These are phyloP conservation scores for Enteromius anoplus DNA, from an alignment of 2,797 vertebrate species.

Conservation along the genomic window DNA sequence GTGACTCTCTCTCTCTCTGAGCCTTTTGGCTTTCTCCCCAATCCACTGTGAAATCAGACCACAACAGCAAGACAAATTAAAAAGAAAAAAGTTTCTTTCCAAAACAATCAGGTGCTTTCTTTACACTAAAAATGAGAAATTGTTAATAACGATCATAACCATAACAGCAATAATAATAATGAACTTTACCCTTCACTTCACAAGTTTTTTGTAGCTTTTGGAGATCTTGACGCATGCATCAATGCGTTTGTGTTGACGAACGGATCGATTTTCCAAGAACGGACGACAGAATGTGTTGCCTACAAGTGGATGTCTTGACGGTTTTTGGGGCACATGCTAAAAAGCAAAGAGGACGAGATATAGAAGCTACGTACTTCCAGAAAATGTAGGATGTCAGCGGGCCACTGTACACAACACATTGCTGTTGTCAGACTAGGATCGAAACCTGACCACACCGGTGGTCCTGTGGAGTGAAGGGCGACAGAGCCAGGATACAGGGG, in stretches of 20 bases:
- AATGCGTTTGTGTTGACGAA: conserved; percentile 71
- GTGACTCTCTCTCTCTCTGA: conserved; percentile 74
- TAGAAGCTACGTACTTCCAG: conserved; percentile 35
- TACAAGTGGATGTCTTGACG: conserved; percentile 53
- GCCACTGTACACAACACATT: conserved; percentile 58
- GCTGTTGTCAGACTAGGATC: conserved; percentile 48
- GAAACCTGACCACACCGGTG: conserved; percentile 55
- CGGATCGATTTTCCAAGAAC: conserved; percentile 58
- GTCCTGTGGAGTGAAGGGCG: conserved; percentile 64
- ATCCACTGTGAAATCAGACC: conserved; percentile 81
- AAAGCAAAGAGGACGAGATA: conserved; percentile 42
- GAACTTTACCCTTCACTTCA: conserved; percentile 80
- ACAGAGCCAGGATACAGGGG: conserved; percentile 58
- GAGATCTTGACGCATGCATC: conserved; percentile 81
- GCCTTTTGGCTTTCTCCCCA: conserved; percentile 76
- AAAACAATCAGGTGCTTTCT: conserved; percentile 85
- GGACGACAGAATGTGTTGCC: conserved; percentile 59
- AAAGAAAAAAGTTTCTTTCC: conserved; percentile 77
- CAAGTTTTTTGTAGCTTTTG: conserved; percentile 67
- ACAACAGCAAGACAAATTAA: conserved; percentile 86
- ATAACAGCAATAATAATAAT: conserved; percentile 83
- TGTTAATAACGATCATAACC: conserved; percentile 82
- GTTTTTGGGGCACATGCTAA: conserved; percentile 52
- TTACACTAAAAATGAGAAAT: conserved; percentile 85
- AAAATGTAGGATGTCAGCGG: conserved; percentile 35